These are phyloP conservation scores for Drosophila dunni DNA, from an alignment of 1,140 invertebrate genomes.

Conservation along the genomic window DNA sequence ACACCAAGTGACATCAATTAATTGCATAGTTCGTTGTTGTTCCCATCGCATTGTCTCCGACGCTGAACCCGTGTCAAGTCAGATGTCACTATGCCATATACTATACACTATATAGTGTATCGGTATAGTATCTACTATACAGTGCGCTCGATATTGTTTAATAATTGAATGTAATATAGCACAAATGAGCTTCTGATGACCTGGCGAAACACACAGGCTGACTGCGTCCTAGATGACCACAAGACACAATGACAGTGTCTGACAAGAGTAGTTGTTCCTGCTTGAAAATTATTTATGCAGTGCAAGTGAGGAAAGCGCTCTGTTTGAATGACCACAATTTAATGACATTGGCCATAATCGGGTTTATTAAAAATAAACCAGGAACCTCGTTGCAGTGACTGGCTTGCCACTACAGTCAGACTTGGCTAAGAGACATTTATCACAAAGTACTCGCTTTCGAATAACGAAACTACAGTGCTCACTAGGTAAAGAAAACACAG, in stretches of 20 bases:
- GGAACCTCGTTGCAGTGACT: background rate
- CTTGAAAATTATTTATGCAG: background rate
- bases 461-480: too few species aligned
- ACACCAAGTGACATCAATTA: slow-evolving; percentile 39
- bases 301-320: background rate
- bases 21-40: slow-evolving; percentile 22
- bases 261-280: background rate
- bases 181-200: slow-evolving; percentile 44
- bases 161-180: slow-evolving; percentile 45
- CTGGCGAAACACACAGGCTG: slow-evolving; percentile 2
- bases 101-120: too few species aligned
- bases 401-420: background rate
- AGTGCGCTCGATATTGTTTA: slow-evolving; percentile 44
- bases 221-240: background rate
- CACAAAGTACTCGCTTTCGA: too few species aligned
- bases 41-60: background rate
- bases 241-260: slow-evolving; percentile 1
- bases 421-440: background rate
- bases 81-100: too few species aligned
- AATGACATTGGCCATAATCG: slow-evolving; percentile 2
- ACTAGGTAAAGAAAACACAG: too few species aligned
- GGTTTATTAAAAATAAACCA: slow-evolving; percentile 5
- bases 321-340: slow-evolving; percentile 2
- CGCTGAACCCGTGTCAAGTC: slow-evolving; percentile 14
- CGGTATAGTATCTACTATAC: background rate